Evolutionary conservation across 2,797 vertebrate genomes (phyloP).

Genomic region (Myioborus miniatus): DNA sequence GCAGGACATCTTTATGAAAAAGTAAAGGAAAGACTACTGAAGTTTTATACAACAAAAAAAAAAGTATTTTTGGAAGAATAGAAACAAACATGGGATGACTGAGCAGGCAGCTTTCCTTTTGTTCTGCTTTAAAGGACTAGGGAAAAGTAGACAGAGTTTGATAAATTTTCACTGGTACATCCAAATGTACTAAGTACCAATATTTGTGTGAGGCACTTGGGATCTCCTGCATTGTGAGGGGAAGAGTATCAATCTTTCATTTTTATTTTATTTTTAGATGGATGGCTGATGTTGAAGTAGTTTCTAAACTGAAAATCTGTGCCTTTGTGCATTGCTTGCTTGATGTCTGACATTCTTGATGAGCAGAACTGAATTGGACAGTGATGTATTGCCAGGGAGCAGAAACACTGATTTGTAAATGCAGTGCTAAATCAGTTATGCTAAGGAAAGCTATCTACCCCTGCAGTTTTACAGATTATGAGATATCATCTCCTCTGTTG

Average conservation of each 20-base stretch:
- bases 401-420: background rate
- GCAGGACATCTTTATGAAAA: background rate
- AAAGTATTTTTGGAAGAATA: background rate
- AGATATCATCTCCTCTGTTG: background rate
- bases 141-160: background rate
- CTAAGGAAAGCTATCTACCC: background rate
- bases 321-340: background rate
- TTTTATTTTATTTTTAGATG: background rate
- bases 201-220: background rate
- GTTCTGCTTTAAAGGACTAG: background rate
- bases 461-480: background rate
- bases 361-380: background rate
- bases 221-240: background rate
- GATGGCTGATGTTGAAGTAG: background rate
- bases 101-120: background rate
- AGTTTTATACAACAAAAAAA: background rate
- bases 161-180: background rate
- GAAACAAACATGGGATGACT: background rate
- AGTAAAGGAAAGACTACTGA: background rate
- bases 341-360: background rate
- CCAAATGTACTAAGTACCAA: background rate
- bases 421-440: background rate
- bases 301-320: background rate
- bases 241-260: background rate
- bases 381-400: background rate